Conservation (phyloP, 2,888 invertebrate species). For the Meganola albula region DNA sequence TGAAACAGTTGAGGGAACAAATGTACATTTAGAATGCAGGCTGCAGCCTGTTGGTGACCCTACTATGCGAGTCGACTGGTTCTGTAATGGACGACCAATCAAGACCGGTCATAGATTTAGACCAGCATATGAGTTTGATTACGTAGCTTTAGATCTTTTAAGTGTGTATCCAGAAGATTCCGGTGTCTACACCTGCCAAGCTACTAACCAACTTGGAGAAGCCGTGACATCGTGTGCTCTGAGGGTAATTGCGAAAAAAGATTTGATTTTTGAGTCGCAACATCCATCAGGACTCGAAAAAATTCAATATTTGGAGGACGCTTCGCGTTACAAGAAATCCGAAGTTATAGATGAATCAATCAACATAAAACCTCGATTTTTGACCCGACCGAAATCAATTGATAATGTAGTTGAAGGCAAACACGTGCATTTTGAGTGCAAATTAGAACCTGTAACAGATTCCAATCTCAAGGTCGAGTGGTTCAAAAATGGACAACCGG, state of each 20-base stretch:
- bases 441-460: constrained; percentile 97
- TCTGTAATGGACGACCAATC: constrained; percentile 94
- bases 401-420: constrained; percentile 92
- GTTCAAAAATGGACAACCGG: constrained; percentile 96
- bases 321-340: constrained; percentile 88
- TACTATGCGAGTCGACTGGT: constrained; percentile 97
- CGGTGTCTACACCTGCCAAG: constrained; percentile 96
- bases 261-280: constrained; percentile 91
- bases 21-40: constrained; percentile 94
- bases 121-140: constrained; percentile 97
- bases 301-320: constrained; percentile 93
- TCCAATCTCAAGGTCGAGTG: constrained; percentile 97
- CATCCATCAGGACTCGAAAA: constrained; percentile 94
- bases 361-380: constrained; percentile 89
- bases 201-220: constrained; percentile 95
- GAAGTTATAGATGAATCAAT: constrained; percentile 90
- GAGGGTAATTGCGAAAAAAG: constrained; percentile 92
- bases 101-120: constrained; percentile 96
- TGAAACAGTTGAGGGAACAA: constrained; percentile 93
- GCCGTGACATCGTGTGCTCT: constrained; percentile 95
- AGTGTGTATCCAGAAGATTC: constrained; percentile 98
- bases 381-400: constrained; percentile 91
- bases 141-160: constrained; percentile 95
- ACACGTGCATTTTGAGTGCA: constrained; percentile 98
- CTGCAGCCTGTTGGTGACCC: constrained; percentile 94